These are phyloP conservation scores for Sinotaia quadrata DNA, from an alignment of 2,888 invertebrate species.

Conservation along the genomic window DNA sequence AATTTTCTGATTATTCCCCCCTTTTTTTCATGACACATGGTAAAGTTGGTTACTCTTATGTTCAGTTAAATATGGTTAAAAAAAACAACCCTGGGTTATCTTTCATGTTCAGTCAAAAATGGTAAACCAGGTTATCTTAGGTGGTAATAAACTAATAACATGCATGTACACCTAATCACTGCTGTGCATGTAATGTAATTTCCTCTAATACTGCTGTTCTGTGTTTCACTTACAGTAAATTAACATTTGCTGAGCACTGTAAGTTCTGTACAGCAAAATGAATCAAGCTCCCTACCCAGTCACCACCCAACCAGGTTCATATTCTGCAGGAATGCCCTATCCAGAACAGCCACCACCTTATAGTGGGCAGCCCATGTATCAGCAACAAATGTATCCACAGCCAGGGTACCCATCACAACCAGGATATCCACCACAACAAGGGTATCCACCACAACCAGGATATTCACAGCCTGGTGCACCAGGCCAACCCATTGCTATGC, in stretches of 20 bases:
- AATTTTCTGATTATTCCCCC: too few species aligned
- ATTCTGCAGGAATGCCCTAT: neutral
- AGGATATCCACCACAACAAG: neutral
- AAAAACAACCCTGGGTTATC: too few species aligned
- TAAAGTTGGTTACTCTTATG: too few species aligned
- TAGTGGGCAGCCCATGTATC: neutral
- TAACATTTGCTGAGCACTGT: neutral
- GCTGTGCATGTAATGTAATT: neutral
- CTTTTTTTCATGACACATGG: too few species aligned
- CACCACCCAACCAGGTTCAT: neutral
- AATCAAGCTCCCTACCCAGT: neutral
- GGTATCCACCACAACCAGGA: slow-evolving; percentile 1
- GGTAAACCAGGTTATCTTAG: too few species aligned
- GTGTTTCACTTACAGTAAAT: neutral
- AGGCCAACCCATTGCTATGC: slow-evolving; percentile 24
- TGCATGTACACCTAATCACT: neutral
- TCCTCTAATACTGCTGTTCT: neutral
- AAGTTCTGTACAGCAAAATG: neutral
- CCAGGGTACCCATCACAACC: neutral
- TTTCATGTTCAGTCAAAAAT: too few species aligned
- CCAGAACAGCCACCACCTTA: neutral
- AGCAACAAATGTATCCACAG: neutral
- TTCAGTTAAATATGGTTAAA: too few species aligned
- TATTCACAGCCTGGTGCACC: slow-evolving; percentile 5
- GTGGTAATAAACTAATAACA: too few species aligned